These are phyloP conservation scores for Oreonectes daqikongensis DNA, from an alignment of 2,797 vertebrate genomes.

Conservation along the genomic window DNA sequence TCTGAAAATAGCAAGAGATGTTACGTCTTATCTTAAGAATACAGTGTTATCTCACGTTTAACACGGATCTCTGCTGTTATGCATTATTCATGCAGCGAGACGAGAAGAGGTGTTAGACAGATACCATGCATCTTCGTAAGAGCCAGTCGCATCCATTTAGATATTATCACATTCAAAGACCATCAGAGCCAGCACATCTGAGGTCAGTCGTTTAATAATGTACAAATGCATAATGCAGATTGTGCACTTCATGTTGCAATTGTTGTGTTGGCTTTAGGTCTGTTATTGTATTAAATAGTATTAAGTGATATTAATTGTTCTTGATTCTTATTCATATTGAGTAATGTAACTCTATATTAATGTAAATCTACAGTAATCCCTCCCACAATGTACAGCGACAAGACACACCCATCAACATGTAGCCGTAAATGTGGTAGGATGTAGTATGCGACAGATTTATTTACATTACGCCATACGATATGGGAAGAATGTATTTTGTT, in stretches of 20 bases:
- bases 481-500: too few relatives aligned
- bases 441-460: too few relatives aligned
- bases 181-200: not conserved
- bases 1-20: too few relatives aligned
- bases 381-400: too few relatives aligned
- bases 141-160: conserved; percentile 42
- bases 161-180: conserved; percentile 34
- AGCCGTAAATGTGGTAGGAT: too few relatives aligned
- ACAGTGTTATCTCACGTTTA: conserved; percentile 23
- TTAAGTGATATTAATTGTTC: conserved; percentile 31
- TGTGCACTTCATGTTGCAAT: conserved; percentile 18
- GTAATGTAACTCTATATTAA: not conserved
- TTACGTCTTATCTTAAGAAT: conserved; percentile 37
- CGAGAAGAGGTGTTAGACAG: conserved; percentile 45
- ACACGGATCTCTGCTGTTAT: conserved; percentile 19
- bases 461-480: too few relatives aligned
- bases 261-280: not conserved
- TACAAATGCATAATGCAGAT: conserved; percentile 16
- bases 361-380: not conserved
- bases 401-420: too few relatives aligned
- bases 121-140: conserved; percentile 51
- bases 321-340: not conserved
- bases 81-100: conserved; percentile 56
- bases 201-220: conserved; percentile 8
- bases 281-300: conserved; percentile 31